Evolutionary conservation across 2,797 vertebrate genomes (phyloP).

Genomic region (Eidolon dupreanum): DNA sequence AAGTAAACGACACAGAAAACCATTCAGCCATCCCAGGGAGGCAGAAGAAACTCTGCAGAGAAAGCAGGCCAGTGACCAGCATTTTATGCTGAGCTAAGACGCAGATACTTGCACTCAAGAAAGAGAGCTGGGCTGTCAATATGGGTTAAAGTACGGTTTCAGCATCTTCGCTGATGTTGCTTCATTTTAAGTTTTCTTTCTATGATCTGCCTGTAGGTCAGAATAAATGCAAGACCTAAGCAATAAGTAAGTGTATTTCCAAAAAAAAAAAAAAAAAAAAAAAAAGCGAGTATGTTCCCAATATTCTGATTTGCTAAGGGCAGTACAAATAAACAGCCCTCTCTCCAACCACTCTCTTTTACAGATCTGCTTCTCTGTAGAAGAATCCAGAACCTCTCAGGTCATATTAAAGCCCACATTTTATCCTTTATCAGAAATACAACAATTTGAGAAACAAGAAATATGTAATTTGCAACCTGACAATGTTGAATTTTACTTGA

Average conservation of each 20-base stretch:
- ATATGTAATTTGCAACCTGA: not conserved
- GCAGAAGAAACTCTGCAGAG: not conserved
- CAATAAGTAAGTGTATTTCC: not conserved
- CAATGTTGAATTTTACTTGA: not conserved
- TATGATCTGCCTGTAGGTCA: constrained; percentile 40
- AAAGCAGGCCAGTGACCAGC: too few species aligned
- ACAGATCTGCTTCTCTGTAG: not conserved
- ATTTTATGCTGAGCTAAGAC: not conserved
- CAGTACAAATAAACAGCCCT: not conserved
- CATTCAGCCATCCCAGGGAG: not conserved
- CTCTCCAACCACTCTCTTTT: not conserved
- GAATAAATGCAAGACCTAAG: not conserved
- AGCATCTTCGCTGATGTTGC: not conserved
- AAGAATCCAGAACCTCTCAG: not conserved
- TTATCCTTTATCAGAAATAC: constrained; percentile 10
- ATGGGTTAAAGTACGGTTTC: constrained; percentile 57
- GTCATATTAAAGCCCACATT: not conserved
- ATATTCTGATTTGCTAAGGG: not conserved
- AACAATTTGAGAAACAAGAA: not conserved
- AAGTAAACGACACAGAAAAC: not conserved
- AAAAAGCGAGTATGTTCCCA: not conserved
- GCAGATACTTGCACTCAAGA: fast-evolving
- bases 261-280: too few species aligned
- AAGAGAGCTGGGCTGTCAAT: not conserved
- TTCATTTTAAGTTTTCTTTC: constrained; percentile 24